These are phyloP conservation scores for Coluber constrictor DNA, from an alignment of 2,797 vertebrate genomes.

Conservation along the genomic window DNA sequence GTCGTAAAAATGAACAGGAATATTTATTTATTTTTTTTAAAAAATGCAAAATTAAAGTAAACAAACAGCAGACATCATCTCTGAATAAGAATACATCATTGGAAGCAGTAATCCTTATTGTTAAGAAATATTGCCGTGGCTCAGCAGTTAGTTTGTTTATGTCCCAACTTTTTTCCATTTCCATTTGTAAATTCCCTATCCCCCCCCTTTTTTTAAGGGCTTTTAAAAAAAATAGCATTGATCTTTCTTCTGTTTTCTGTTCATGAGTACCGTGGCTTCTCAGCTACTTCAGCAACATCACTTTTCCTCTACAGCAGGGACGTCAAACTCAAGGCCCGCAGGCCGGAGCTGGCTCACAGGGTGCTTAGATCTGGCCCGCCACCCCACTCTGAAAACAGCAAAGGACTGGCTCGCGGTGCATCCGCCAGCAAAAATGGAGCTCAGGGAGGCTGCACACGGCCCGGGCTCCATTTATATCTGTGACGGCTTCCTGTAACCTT, in stretches of 20 bases:
- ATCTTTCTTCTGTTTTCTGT: not conserved
- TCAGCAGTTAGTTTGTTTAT: not conserved
- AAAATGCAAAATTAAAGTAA: slow-evolving; percentile 1
- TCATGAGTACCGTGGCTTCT: not conserved
- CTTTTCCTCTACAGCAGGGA: not conserved
- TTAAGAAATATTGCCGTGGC: not conserved
- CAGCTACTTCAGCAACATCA: not conserved
- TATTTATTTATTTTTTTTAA: not conserved
- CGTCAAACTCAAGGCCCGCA: no score
- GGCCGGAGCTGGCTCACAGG: no score
- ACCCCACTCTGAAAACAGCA: no score
- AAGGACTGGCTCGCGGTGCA: no score
- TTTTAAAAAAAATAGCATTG: not conserved
- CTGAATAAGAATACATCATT: slow-evolving; percentile 10
- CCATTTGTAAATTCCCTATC: not conserved
- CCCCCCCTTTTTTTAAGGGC: not conserved
- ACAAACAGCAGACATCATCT: not conserved
- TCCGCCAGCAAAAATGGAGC: no score
- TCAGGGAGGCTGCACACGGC: no score
- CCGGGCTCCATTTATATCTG: no score
- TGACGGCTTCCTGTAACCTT: no score
- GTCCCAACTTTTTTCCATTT: not conserved
- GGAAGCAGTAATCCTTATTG: not conserved
- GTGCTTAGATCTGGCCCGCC: no score
- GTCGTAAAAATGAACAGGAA: slow-evolving; percentile 28